Base-by-base conservation (phyloP, 1,140 invertebrate genomes). In the Latrodectus geometricus region DNA sequence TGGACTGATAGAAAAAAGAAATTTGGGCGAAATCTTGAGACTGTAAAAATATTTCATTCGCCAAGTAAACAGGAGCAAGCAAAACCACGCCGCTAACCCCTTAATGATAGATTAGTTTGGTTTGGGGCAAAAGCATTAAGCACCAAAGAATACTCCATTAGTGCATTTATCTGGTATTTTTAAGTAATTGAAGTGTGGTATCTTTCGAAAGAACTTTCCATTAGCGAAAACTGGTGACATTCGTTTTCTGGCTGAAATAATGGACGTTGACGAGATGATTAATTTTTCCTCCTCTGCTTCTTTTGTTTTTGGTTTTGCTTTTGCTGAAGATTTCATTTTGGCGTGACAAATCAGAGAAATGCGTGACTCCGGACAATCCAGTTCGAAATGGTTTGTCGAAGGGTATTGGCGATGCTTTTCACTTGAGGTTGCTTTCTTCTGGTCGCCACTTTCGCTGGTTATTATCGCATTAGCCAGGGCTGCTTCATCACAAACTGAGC, bases 221-320 rank as follows among this genome's bases (percentile, higher is more conserved):
- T 61, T 61, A 61, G 54, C 54, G 17, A 17, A 61, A 61, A 61
- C 54, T 80, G 50, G 77, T 61, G 66, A 69, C 77, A 80, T 80
- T 80, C 77, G 35, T 80, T 76, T 76, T 77, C 75, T 14, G 77
- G 17, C 50, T 50, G 20, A 23, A 79, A 79, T 79, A 79, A 79
- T 79, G 77, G 77, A 79, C 68, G 52, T 77, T 77, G 75, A 23
- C 75, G 54, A 61, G 20, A 77, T 77, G 21, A 77, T 77, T 50
- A 75, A 50, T 50, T 75, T 50, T 74, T 15, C 72, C 9, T 74
- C 35, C 48, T 8, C 11, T 4, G 54, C 54, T 61, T 61, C 54
- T 35, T 5, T 61, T 61, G 54, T 14, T 61, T 61, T 61, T 61
- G 3, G 11, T 61, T 61, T 61, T 61, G 11, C 54, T 61, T 61